A percentile compares a stretch with the other conserved stretches of the same genome.
Evolutionary conservation across 2,888 invertebrate genomes (phyloP).

Genomic region (Helleia helle): DNA sequence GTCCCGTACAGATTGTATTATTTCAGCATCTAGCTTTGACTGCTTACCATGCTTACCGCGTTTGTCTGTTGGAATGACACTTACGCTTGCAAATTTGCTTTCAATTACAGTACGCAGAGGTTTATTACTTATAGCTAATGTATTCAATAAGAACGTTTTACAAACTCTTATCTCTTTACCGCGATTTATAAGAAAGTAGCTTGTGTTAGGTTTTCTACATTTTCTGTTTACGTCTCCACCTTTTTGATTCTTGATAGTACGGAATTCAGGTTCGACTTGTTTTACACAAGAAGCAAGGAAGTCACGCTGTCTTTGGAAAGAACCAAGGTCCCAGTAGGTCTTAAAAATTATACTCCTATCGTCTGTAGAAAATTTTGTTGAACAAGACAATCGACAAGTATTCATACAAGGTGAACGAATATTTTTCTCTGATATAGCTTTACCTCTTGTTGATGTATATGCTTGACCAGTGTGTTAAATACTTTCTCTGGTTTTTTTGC

Average conservation of each 20-base stretch:
- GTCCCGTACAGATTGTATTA: conserved; percentile 14
- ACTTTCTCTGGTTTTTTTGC: conserved; percentile 14
- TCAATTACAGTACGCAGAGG: conserved; percentile 11
- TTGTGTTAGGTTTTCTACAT: conserved; percentile 9
- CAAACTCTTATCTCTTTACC: conserved; percentile 17
- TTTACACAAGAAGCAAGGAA: conserved; percentile 9
- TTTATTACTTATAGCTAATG: conserved; percentile 15
- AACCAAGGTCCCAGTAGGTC: conserved; percentile 3
- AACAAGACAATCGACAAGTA: conserved; percentile 12
- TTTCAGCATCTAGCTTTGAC: conserved; percentile 12
- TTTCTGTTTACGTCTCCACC: conserved; percentile 4
- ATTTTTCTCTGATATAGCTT: conserved; percentile 14
- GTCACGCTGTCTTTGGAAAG: conserved; percentile 5
- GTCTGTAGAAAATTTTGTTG: conserved; percentile 1
- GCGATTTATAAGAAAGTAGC: conserved; percentile 13
- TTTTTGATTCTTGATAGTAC: conserved; percentile 13
- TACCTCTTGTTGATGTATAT: conserved; percentile 14
- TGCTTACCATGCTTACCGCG: conserved; percentile 14
- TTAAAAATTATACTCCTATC: conserved; percentile 2
- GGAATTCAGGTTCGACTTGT: conserved; percentile 12
- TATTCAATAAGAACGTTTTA: conserved; percentile 20
- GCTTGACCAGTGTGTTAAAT: conserved; percentile 17
- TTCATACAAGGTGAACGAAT: conserved; percentile 17
- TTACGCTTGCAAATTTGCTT: conserved; percentile 8
- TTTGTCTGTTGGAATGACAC: conserved; percentile 10